These are phyloP conservation scores for Laticauda colubrina DNA, from an alignment of 2,113 vertebrate species.

Conservation along the genomic window DNA sequence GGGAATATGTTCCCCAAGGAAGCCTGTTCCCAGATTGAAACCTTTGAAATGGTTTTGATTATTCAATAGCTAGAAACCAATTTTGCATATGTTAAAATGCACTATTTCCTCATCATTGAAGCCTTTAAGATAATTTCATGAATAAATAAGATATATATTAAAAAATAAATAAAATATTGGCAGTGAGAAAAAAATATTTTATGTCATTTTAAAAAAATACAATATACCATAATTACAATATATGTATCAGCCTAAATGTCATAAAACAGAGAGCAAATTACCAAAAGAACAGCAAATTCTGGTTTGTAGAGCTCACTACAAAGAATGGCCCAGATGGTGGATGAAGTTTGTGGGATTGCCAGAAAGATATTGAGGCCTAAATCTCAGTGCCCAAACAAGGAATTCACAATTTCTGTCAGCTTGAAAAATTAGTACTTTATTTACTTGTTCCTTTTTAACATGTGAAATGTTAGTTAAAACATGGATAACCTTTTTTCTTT, in stretches of 20 bases:
- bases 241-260: not conserved
- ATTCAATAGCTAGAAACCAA: not conserved
- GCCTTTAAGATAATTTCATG: not conserved
- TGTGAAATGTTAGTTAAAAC: not conserved
- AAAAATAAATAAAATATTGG: not conserved
- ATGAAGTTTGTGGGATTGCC: not conserved
- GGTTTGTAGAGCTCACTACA: not conserved
- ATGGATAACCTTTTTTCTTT: not conserved
- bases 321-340: not conserved
- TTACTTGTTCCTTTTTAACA: not conserved
- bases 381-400: not conserved
- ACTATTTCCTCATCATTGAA: not conserved
- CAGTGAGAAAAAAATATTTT: not conserved
- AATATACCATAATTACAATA: no score
- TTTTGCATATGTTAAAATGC: not conserved
- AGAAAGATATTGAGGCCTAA: not conserved
- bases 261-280: not conserved
- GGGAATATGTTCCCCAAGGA: not conserved
- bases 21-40: not conserved
- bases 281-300: not conserved
- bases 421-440: not conserved
- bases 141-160: not conserved
- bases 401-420: not conserved
- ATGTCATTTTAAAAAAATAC: not conserved
- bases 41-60: not conserved